Evolutionary conservation across 2,888 invertebrate genomes (phyloP).

Genomic region (Digitonthophagus gazella): DNA sequence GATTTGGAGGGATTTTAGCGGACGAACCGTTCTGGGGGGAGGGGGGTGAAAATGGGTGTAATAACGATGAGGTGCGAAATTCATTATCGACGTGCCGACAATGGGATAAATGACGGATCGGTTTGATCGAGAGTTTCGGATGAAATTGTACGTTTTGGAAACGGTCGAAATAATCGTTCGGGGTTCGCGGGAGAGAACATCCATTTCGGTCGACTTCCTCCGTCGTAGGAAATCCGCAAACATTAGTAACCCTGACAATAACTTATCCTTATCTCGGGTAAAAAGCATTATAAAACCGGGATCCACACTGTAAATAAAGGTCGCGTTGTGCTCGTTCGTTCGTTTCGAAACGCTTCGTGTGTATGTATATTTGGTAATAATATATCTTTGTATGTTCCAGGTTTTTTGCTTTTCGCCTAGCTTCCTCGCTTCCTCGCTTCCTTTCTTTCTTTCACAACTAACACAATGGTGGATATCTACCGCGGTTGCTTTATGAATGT

Average conservation of each 20-base stretch:
- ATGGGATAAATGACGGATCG: neutral
- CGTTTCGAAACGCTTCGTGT: neutral
- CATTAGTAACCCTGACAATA: slow-evolving; percentile 7
- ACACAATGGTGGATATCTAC: neutral
- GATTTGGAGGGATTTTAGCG: neutral
- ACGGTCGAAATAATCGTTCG: neutral
- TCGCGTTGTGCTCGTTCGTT: neutral
- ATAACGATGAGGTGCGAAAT: neutral
- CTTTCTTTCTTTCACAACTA: neutral
- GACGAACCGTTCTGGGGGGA: neutral
- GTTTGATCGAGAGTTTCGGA: neutral
- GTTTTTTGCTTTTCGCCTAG: neutral
- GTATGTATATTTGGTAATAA: slow-evolving; percentile 12
- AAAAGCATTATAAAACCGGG: slow-evolving; percentile 8
- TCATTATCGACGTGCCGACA: slow-evolving; percentile 5
- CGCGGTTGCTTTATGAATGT: too few species aligned
- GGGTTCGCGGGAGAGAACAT: neutral
- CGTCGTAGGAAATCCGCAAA: neutral
- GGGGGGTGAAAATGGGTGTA: neutral
- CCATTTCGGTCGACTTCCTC: neutral
- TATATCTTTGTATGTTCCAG: slow-evolving; percentile 9
- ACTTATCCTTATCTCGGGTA: slow-evolving; percentile 18
- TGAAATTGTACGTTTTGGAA: neutral
- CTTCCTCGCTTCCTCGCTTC: neutral
- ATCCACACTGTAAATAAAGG: slow-evolving; percentile 19